Evolutionary conservation across 2,797 vertebrate species (phyloP), one percentile per base, ranked within the genome.

Genomic region (Silurus aristotelis): DNA sequence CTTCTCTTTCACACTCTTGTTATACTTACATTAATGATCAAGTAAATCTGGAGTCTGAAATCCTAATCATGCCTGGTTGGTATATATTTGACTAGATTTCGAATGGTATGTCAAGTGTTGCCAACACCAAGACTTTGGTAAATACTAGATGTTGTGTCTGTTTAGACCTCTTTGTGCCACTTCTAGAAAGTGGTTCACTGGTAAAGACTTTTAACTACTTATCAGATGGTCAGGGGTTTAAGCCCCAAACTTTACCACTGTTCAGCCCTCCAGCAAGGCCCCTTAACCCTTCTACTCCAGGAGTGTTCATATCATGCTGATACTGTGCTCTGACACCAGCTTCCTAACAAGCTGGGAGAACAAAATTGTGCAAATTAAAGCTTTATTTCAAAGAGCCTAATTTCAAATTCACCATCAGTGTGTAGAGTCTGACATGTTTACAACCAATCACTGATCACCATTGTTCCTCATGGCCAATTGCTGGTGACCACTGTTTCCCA

Each of bases 1-100:
- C 60, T 66, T 58, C 19, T 71, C 55, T 60, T 76, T 77, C 46
- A n/a, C 46, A 3, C 48, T 68, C 48, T 60, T 72, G 5, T 12
- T 25, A 15, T 63, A 58, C 77, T 63, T 22, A 79, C 77, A 64
- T n/a, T 46, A 79, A 79, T 64, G 19, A 63, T 52, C 48, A 52
- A 52, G 48, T 7, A 0, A 31, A 31, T 31, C 31, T 31, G 31
- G 31, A 31, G 31, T 31, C 31, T 52, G 48, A 52, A 52, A 22
- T 38, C 27, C 9, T 76, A 10, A 56, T 31, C 7, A 4, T 31
- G 15, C 10, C 25, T 56, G 15, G 25, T 58, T 76, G 25, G 52
- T 56, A 56, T 56, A 48, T 27, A 56, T 12, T 56, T 27, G 56
- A 25, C 14, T 17, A 56, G 8, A 55, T 25, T 31, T 31, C 0